Base-by-base conservation (phyloP, 2,888 invertebrate genomes). In the Brenthis daphne region DNA sequence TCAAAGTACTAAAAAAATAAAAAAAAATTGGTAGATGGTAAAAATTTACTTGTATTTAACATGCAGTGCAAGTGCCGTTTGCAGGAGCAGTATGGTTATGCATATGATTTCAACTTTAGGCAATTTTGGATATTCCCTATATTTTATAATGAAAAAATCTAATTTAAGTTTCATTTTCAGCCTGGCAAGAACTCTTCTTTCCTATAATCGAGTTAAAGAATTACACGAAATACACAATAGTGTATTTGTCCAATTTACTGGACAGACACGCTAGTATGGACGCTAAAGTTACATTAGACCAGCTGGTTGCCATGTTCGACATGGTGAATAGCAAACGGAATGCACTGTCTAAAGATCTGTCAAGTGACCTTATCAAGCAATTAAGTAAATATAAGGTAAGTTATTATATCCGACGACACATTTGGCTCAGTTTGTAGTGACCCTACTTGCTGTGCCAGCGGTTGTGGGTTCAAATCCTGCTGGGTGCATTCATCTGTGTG, bases 101-200 rank as follows among this genome's bases (percentile, higher is more conserved):
- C 37, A 43, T 43, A 11, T 43, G 11, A 43, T 43, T 43, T 43
- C 11, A 11, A 43, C 11, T 43, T 11, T 8, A 11, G 2, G 37
- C 37, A 1, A 43, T 11, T 37, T 37, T 43, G 8, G 37, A 11
- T 43, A 43, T 43, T 43, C 11, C 37, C 37, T 11, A 43, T 43
- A 56, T 29, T 13, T 24, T 29, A 43, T 43, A 47, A 37, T 43
- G 37, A 43, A 0, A 53, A 51, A 57, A 57, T 58, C 16, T 66
- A 60, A 66, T 60, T 11, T 6, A 53, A 43, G 11, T 70, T 67
- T 73, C 71, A 57, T 69, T 66, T 93, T 89, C 82, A 95, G 95
- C 95, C 14, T 97, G 96, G 95, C 95, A 95, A 85, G 96, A 96
- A 72, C 86, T 96, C 1, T 96, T 96, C 94, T 86, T 95, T 53